These are phyloP conservation scores for Tenrec ecaudatus DNA, from an alignment of 2,113 vertebrate species.

Conservation along the genomic window DNA sequence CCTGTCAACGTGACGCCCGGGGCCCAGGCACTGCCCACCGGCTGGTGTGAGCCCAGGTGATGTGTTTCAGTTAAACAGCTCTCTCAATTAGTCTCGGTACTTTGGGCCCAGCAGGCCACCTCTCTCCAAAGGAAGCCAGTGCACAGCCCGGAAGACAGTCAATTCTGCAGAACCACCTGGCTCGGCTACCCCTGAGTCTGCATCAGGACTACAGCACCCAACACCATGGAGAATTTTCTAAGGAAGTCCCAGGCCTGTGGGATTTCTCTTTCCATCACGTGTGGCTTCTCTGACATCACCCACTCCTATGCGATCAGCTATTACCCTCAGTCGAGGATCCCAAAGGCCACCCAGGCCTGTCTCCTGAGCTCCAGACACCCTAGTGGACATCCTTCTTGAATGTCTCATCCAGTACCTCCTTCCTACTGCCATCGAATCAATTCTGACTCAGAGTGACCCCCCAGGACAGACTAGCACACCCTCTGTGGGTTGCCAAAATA, in stretches of 20 bases:
- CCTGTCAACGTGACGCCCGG: constrained; percentile 9
- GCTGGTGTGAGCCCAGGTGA: background rate
- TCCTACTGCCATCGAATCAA: no score
- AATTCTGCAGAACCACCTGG: constrained; percentile 36
- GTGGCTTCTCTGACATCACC: background rate
- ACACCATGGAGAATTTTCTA: background rate
- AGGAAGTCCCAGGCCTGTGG: background rate
- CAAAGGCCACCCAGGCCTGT: background rate
- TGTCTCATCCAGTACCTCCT: no score
- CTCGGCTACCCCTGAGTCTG: background rate
- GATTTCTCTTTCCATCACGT: background rate
- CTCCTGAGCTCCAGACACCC: background rate
- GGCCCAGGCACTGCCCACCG: background rate
- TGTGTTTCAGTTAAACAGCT: constrained; percentile 61
- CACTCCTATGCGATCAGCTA: background rate
- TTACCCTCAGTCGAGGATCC: background rate
- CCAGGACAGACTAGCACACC: no score
- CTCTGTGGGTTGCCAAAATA: no score
- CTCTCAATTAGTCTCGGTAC: constrained; percentile 69
- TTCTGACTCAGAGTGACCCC: no score
- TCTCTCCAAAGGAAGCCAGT: constrained; percentile 3
- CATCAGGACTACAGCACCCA: background rate
- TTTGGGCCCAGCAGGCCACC: constrained; percentile 63
- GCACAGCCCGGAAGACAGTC: background rate
- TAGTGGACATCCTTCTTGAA: background rate